Evolutionary conservation across 2,888 invertebrate species (phyloP), one percentile per base, ranked within the genome.

Genomic region (Tubulanus polymorphus): DNA sequence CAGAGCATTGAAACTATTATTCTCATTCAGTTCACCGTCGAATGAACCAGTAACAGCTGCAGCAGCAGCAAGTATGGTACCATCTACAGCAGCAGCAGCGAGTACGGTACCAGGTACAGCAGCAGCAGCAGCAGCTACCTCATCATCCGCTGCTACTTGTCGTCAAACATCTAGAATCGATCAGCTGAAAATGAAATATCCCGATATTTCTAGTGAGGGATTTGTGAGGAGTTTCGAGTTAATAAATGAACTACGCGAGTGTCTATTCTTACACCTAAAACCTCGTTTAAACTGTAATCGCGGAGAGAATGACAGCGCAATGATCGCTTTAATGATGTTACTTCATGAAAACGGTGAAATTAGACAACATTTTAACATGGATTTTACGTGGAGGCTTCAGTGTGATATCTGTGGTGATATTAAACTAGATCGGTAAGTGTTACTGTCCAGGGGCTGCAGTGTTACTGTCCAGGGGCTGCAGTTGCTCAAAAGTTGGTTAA

Each of bases 271-370:
- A 10, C 57, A 55, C 3, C 52, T 76, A 25, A 67, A 74, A 52
- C 69, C 68, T 1, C 65, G 63, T n/a, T 48, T 75, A 26, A 63
- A 65, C n/a, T 74, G 73, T 63, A 66, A 67, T 53, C 67, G 67
- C 27, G 75, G 75, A 0, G 63, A 68, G 51, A 66, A 73, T 47
- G 72, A 74, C 59, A 75, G 75, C 48, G 75, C 76, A 0, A 72
- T 76, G 29, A 66, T 75, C 54, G 75, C 74, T 8, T 59, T 76
- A 27, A 72, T 71, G 1, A 54, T 70, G 26, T 53, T 75, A 18
- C 58, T 74, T 3, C 57, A 65, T 15, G 63, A 70, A 45, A 63
- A 64, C 29, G 48, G 59, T 0, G 55, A 54, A 3, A 55, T 74
- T 27, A 65, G 69, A 48, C 59, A 67, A 3, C 50, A 67, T 30